These are phyloP conservation scores for Hiodon tergisus DNA, from an alignment of 2,113 vertebrate genomes.

Conservation along the genomic window DNA sequence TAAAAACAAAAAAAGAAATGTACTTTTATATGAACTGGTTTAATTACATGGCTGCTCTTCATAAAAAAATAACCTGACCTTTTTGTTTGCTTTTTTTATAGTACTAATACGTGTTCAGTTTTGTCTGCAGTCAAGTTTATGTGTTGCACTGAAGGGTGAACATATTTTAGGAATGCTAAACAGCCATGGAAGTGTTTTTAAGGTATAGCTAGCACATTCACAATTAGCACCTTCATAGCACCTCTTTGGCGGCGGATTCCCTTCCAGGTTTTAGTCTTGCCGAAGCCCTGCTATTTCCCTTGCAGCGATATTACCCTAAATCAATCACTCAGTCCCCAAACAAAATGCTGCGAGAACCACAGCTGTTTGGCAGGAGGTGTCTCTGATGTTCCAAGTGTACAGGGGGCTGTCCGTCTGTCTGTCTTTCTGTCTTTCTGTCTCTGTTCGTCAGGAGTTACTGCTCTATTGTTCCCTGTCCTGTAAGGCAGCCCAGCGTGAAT, in stretches of 20 bases:
- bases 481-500: slow-evolving; percentile 1
- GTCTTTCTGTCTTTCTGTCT: not conserved
- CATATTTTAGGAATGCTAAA: slow-evolving; percentile 15
- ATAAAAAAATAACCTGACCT: not conserved
- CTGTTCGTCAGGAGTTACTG: not conserved
- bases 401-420: not conserved
- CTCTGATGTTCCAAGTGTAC: not conserved
- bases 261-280: slow-evolving; percentile 12
- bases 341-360: slow-evolving; percentile 17
- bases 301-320: slow-evolving; percentile 21
- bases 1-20: too few species aligned
- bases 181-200: slow-evolving; percentile 4
- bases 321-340: slow-evolving; percentile 24
- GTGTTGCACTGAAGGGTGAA: slow-evolving; percentile 6
- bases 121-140: slow-evolving; percentile 11
- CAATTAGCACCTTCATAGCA: slow-evolving; percentile 1
- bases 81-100: not conserved
- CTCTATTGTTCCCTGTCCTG: not conserved
- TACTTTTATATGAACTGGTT: not conserved
- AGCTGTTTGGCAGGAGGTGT: slow-evolving; percentile 27
- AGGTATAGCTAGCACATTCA: not conserved
- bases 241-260: slow-evolving; percentile 14
- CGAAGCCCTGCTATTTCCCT: slow-evolving; percentile 13
- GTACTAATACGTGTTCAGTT: not conserved
- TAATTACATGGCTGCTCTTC: not conserved